Evolutionary conservation across 2,888 invertebrate genomes (phyloP), one percentile per base, ranked within the genome.

Genomic region (Anoplius nigerrimus): DNA sequence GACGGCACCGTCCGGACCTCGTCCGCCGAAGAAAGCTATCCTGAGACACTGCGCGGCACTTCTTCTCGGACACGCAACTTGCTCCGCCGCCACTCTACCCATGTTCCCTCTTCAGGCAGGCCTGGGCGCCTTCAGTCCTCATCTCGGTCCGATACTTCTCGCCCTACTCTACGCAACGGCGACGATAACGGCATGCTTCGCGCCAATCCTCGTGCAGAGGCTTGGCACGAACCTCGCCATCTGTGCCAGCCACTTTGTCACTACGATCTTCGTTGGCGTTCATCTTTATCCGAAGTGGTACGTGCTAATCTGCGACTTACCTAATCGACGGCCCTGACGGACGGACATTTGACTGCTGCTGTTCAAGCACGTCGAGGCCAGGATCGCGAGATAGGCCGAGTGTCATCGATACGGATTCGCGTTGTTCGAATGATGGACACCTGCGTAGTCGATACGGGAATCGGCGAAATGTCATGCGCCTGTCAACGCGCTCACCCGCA

Each of bases 31-130:
- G 63, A 84, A 81, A 64, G 85, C 83, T 0, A 81, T 88, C 0
- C 24, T 88, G 1, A 76, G 89, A 0, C 90, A 90, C 69, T 89
- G 89, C 75, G 88, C 87, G 0, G 89, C 89, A 0, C 83, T 90
- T 15, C 85, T 90, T 16, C 77, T 90, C 15, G 89, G 92, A 27
- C 93, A 93, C 78, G 91, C 92, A 0, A 90, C 93, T 13, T 91
- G 92, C 68, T 92, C 93, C 0, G 92, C 93, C 3, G 93, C 93
- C 0, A 90, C 92, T 16, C 87, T 93, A 22, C 94, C 94, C 13
- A 90, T 92, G 69, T 85, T 91, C 65, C 91, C 92, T 0, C 87
- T 92, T 16, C 92, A 92, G 79, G 90, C 91, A 21, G 90, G 87
- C 11, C 75, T 88, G 20, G 87, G 88, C 0, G 82, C 83, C 21